Evolutionary conservation across 2,113 vertebrate species (phyloP).

Genomic region (Typhlomys cinereus): DNA sequence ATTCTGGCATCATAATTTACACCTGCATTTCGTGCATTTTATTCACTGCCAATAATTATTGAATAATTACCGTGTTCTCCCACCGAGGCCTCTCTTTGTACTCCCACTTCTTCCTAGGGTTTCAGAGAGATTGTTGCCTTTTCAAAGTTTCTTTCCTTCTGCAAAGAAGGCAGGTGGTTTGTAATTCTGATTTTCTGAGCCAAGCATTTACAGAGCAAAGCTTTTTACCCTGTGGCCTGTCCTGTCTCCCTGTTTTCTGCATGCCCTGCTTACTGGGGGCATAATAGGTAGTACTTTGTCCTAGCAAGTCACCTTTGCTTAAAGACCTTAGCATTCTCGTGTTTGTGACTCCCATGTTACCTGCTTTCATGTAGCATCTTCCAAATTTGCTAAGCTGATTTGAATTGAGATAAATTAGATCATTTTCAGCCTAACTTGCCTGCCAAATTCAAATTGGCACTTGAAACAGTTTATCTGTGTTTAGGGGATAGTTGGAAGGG

Average conservation of each 20-base stretch:
- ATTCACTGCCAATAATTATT: constrained; percentile 80
- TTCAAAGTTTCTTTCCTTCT: constrained; percentile 72
- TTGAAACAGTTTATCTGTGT: constrained; percentile 72
- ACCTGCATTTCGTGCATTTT: constrained; percentile 75
- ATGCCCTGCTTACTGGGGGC: constrained; percentile 67
- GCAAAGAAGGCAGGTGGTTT: constrained; percentile 68
- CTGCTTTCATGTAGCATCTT: constrained; percentile 82
- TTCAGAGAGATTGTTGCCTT: constrained; percentile 70
- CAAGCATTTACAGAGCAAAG: constrained; percentile 63
- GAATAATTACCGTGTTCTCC: constrained; percentile 78
- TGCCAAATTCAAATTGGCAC: constrained; percentile 83
- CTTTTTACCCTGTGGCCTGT: constrained; percentile 53
- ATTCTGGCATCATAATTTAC: constrained; percentile 76
- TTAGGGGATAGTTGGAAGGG: constrained; percentile 68
- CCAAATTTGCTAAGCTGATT: constrained; percentile 83
- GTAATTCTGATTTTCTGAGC: constrained; percentile 75
- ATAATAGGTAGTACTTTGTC: constrained; percentile 78
- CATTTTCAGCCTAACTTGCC: constrained; percentile 79
- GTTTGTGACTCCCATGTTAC: constrained; percentile 84
- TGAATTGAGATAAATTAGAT: constrained; percentile 86
- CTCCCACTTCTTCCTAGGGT: constrained; percentile 72
- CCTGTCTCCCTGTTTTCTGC: constrained; percentile 57
- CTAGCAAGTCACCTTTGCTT: constrained; percentile 85
- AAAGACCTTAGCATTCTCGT: constrained; percentile 82
- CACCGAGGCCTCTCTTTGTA: constrained; percentile 69